Percentiles rank a stretch among this genome's conserved stretches.
These are phyloP conservation scores for Promerops cafer DNA, from an alignment of 2,113 vertebrate species.

Conservation along the genomic window DNA sequence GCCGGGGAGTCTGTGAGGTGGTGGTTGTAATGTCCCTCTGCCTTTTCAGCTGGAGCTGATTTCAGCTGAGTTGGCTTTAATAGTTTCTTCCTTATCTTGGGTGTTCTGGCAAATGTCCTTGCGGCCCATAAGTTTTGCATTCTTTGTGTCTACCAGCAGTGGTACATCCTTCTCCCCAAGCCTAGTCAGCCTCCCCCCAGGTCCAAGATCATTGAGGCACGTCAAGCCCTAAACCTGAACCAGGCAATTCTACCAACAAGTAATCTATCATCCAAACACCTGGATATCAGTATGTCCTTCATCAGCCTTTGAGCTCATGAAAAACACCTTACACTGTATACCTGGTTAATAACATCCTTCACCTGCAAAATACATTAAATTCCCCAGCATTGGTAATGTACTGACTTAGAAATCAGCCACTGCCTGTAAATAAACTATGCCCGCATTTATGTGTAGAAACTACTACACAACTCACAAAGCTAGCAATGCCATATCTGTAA, in stretches of 20 bases:
- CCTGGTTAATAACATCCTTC: background rate
- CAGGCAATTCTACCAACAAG: background rate
- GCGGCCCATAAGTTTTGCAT: background rate
- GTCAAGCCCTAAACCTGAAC: background rate
- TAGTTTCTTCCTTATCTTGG: background rate
- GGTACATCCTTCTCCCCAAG: background rate
- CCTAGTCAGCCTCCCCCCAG: background rate
- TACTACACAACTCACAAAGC: background rate
- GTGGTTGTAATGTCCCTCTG: background rate
- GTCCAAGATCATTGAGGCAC: fast-evolving
- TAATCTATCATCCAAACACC: background rate
- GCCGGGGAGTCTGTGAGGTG: fast-evolving
- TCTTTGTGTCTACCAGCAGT: background rate
- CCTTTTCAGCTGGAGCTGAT: background rate
- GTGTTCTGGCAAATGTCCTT: background rate
- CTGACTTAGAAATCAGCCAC: background rate
- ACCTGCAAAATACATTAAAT: background rate
- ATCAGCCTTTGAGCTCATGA: background rate
- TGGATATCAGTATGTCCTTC: too few species aligned
- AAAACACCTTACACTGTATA: background rate
- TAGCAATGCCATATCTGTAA: background rate
- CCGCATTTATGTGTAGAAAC: background rate
- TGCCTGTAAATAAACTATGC: background rate
- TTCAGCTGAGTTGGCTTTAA: background rate
- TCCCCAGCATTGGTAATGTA: background rate